Conservation (phyloP, 2,888 invertebrate species). For the Atethmia centrago region DNA sequence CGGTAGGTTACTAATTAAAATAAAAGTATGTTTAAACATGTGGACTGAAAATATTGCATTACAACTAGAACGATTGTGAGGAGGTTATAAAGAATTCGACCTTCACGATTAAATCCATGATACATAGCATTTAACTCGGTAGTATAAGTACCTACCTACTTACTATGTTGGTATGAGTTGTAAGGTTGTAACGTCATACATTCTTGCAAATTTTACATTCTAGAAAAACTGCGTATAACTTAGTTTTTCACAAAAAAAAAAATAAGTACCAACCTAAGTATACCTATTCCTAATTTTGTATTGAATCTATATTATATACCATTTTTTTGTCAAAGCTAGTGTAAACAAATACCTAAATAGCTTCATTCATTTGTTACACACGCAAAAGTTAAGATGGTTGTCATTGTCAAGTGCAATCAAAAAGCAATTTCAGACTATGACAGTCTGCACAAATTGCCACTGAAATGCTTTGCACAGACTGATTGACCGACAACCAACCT, state of each 20-base stretch:
- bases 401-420: slow-evolving; percentile 50
- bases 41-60: slow-evolving; percentile 53
- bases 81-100: slow-evolving; percentile 67
- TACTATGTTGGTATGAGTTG: slow-evolving; percentile 29
- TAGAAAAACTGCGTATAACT: background rate
- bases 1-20: slow-evolving; percentile 27
- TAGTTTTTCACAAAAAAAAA: background rate
- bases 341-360: background rate
- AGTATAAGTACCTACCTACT: background rate
- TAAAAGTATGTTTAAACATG: slow-evolving; percentile 44
- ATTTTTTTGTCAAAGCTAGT: background rate
- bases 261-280: too few relatives aligned
- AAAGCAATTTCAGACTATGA: slow-evolving; percentile 47
- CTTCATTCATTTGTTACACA: slow-evolving; percentile 6
- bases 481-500: slow-evolving; percentile 31
- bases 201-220: slow-evolving; percentile 17
- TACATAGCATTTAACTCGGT: slow-evolving; percentile 35
- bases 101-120: slow-evolving; percentile 64
- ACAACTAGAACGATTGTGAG: slow-evolving; percentile 49
- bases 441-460: slow-evolving; percentile 29
- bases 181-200: slow-evolving; percentile 23
- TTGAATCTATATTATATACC: too few relatives aligned
- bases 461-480: slow-evolving; percentile 19
- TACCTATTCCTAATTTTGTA: background rate
- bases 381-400: slow-evolving; percentile 13